Percentiles rank a stretch among this genome's conserved stretches.
Evolutionary conservation across 1,140 invertebrate species (phyloP).

Genomic region (Bombus confusus): DNA sequence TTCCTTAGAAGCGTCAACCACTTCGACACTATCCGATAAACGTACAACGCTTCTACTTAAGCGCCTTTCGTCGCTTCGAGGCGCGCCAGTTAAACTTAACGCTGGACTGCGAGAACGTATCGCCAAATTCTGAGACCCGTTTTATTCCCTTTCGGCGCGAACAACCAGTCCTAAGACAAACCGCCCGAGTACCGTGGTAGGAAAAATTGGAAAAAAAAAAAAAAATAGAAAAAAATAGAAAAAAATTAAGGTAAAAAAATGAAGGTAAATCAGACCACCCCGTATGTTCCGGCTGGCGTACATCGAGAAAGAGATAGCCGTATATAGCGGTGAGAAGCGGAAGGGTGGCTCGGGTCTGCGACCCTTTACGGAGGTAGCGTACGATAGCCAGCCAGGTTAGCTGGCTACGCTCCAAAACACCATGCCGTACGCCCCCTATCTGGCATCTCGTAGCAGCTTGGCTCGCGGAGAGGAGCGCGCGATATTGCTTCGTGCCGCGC

Average conservation of each 20-base stretch:
- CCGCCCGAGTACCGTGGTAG: no score
- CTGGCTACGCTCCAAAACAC: slow-evolving; percentile 68
- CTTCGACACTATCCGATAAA: no score
- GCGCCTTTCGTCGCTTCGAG: no score
- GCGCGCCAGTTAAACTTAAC: no score
- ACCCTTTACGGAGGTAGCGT: slow-evolving; percentile 33
- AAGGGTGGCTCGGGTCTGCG: slow-evolving; percentile 47
- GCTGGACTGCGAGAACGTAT: neutral
- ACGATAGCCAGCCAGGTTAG: slow-evolving; percentile 55
- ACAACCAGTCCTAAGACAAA: neutral
- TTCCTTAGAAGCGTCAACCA: no score
- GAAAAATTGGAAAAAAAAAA: neutral
- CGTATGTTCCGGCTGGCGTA: neutral
- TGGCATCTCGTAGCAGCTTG: slow-evolving; percentile 67
- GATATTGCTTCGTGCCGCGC: slow-evolving; percentile 59
- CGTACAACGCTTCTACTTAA: no score
- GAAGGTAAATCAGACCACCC: slow-evolving; percentile 1
- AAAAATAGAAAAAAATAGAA: neutral
- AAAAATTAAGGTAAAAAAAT: no score
- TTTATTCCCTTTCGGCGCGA: neutral
- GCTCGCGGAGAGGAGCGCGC: slow-evolving; percentile 49
- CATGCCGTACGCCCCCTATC: slow-evolving; percentile 59
- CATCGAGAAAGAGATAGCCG: neutral
- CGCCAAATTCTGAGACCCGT: neutral
- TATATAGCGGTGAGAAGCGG: slow-evolving; percentile 24